These are phyloP conservation scores for Xanthorhoe designata DNA, from an alignment of 2,888 invertebrate genomes.

Conservation along the genomic window DNA sequence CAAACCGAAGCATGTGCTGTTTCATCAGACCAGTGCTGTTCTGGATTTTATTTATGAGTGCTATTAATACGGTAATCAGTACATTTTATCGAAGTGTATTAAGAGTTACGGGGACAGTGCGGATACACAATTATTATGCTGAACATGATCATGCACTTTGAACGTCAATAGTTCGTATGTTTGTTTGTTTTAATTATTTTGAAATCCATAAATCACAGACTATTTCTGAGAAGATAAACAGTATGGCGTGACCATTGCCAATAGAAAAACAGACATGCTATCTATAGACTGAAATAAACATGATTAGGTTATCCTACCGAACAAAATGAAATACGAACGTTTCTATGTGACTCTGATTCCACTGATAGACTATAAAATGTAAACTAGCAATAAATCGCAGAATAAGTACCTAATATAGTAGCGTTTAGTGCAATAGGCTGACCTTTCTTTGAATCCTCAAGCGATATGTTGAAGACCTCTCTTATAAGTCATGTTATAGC, in stretches of 20 bases:
- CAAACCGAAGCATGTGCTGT: no score
- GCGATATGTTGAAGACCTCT: conserved; percentile 6
- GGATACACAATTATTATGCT: neutral
- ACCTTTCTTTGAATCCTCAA: conserved; percentile 28
- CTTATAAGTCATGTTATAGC: conserved; percentile 1
- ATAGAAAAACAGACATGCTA: conserved; percentile 18
- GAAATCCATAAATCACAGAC: conserved; percentile 6
- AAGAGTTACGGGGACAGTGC: neutral
- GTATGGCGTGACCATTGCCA: conserved; percentile 12
- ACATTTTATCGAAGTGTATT: no score
- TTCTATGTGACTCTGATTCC: conserved; percentile 11
- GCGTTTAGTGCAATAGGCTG: conserved; percentile 18
- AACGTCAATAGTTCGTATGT: neutral
- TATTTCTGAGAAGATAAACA: conserved; percentile 12
- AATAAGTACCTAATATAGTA: neutral
- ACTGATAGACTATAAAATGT: conserved; percentile 3
- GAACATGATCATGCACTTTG: neutral
- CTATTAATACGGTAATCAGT: no score
- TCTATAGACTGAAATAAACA: conserved; percentile 13
- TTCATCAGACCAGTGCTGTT: no score
- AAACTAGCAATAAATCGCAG: neutral
- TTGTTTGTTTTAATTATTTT: conserved; percentile 1
- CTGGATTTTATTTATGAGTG: no score
- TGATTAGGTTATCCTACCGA: conserved; percentile 5
- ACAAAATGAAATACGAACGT: conserved; percentile 1